Conservation (phyloP, 2,797 vertebrate genomes). For the Astyanax mexicanus region DNA sequence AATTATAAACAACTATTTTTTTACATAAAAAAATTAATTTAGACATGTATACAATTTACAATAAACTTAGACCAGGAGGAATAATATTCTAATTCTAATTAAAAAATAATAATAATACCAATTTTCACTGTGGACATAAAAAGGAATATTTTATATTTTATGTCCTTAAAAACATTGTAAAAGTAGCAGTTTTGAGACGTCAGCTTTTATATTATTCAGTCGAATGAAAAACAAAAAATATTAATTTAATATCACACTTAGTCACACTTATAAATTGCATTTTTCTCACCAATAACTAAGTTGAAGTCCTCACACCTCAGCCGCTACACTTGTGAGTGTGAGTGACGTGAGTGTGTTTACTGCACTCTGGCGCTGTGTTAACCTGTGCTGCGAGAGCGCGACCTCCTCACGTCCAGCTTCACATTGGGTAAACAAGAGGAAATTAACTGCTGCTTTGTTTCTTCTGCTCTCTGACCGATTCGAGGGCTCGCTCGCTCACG, state of each 20-base stretch:
- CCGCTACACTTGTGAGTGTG: background rate
- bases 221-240: background rate
- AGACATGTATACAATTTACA: too few species aligned
- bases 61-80: too few species aligned
- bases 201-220: too few species aligned
- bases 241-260: too few species aligned
- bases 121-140: too few species aligned
- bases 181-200: background rate
- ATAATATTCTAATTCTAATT: too few species aligned
- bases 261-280: background rate
- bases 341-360: slow-evolving; percentile 30
- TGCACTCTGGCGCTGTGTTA: slow-evolving; percentile 21
- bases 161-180: background rate
- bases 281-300: background rate
- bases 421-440: slow-evolving; percentile 46
- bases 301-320: background rate
- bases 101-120: too few species aligned
- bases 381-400: slow-evolving; percentile 26
- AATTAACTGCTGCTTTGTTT: slow-evolving; percentile 41
- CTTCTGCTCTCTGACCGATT: slow-evolving; percentile 5
- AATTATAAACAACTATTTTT: too few species aligned
- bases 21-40: too few species aligned
- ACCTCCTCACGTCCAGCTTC: slow-evolving; percentile 42
- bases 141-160: background rate
- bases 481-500: slow-evolving; percentile 7